These are phyloP conservation scores for Pangasius mekongensis DNA, from an alignment of 2,797 vertebrate species.

Conservation along the genomic window DNA sequence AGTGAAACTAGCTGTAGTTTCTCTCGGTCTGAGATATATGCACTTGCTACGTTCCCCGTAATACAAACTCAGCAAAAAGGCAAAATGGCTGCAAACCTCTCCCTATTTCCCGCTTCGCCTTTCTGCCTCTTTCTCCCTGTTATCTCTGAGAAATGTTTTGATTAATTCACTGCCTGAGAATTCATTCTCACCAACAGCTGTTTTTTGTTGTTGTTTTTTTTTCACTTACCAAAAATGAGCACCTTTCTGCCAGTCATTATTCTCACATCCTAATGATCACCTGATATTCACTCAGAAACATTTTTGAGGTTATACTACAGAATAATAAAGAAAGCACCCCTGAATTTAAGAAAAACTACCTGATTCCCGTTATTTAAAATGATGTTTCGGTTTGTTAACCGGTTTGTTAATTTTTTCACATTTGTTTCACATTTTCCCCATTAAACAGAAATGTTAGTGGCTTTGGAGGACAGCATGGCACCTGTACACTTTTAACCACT, in stretches of 20 bases:
- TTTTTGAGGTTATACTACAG: not conserved
- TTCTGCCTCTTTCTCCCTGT: not conserved
- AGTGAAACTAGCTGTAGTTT: conserved; percentile 67
- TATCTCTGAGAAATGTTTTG: not conserved
- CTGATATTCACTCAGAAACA: not conserved
- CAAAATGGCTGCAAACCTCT: conserved; percentile 33
- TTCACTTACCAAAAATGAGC: not conserved
- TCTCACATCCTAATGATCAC: not conserved
- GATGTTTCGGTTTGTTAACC: not conserved
- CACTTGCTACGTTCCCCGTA: not conserved
- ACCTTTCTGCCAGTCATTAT: not conserved
- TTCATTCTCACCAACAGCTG: not conserved
- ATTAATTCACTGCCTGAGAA: not conserved
- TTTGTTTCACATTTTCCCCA: not conserved
- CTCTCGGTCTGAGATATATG: conserved; percentile 37
- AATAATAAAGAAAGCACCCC: not conserved
- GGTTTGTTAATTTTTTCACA: not conserved
- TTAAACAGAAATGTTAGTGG: not conserved
- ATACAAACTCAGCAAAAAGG: conserved; percentile 37
- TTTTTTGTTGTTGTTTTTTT: not conserved
- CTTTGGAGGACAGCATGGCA: not conserved
- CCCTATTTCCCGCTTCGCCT: conserved; percentile 13
- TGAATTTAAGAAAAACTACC: not conserved
- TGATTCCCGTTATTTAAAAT: not conserved
- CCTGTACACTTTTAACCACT: not conserved